phyloP scores from a whole-genome alignment of 2,113 vertebrate genomes.

The Bettongia penicillata region DNA sequence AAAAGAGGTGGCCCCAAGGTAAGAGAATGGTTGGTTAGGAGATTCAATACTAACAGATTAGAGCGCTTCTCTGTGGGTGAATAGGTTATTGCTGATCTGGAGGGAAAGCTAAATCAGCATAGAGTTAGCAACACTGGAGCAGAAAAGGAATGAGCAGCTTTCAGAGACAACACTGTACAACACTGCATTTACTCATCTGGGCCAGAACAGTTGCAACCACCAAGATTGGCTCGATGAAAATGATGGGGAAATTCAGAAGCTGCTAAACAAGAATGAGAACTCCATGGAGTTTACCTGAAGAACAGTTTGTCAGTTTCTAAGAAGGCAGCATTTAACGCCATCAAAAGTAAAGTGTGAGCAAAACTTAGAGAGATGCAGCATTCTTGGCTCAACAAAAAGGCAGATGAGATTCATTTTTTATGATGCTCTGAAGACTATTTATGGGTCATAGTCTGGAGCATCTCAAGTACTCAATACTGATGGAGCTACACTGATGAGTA shows the following conservation, averaged over 20 bases:
- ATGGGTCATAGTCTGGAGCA: neutral
- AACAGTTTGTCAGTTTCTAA: neutral
- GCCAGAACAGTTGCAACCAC: neutral
- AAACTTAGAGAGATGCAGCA: neutral
- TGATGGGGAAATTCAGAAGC: neutral
- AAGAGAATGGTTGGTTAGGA: neutral
- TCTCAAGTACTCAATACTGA: neutral
- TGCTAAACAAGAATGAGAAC: neutral
- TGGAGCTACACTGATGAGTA: neutral
- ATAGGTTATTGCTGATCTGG: neutral
- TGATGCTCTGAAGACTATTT: neutral
- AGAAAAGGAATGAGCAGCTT: neutral
- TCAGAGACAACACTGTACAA: neutral
- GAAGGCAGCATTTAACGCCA: neutral
- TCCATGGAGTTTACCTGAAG: neutral
- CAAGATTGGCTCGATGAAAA: neutral
- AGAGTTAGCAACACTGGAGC: neutral
- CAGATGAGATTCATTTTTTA: neutral
- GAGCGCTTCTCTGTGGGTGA: neutral
- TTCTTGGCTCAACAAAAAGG: neutral
- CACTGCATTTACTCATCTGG: neutral
- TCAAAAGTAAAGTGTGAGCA: neutral
- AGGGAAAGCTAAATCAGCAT: neutral
- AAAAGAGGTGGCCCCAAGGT: neutral
- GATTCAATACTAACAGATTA: neutral